These are phyloP conservation scores for Camponotus floridanus DNA, from an alignment of 1,140 invertebrate species.

Conservation along the genomic window DNA sequence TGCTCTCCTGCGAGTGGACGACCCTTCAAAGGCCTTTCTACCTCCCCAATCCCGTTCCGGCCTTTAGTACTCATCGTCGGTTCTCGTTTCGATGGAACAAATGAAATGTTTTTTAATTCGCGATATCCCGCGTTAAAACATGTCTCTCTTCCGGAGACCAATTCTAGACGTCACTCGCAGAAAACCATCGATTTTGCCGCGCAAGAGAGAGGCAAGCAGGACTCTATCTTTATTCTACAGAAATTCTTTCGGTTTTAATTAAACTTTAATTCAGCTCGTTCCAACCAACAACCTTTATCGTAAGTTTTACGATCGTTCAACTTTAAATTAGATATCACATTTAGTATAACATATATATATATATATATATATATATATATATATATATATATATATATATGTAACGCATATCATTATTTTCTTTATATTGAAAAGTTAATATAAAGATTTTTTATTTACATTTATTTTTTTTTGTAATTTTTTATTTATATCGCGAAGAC, in stretches of 20 bases:
- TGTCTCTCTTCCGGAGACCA: slow-evolving; percentile 65
- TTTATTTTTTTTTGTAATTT: background rate
- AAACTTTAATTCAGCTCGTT: slow-evolving; percentile 74
- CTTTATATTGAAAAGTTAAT: slow-evolving; percentile 9
- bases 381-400: no score
- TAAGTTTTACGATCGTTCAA: background rate
- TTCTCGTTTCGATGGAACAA: slow-evolving; percentile 50
- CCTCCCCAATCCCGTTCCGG: background rate
- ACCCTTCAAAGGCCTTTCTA: slow-evolving; percentile 53
- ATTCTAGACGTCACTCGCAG: slow-evolving; percentile 74
- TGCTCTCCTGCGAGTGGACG: slow-evolving; percentile 49
- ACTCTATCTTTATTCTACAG: slow-evolving; percentile 41
- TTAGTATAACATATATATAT: background rate
- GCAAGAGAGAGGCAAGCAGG: background rate
- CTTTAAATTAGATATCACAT: slow-evolving; percentile 23
- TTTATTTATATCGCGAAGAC: background rate
- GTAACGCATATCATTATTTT: background rate
- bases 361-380: background rate
- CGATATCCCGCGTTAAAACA: slow-evolving; percentile 68
- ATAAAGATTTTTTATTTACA: background rate
- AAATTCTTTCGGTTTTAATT: slow-evolving; percentile 75
- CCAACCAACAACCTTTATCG: background rate
- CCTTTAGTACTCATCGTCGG: background rate
- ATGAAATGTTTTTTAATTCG: slow-evolving; percentile 70
- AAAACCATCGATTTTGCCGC: slow-evolving; percentile 63